Percentiles rank a stretch among this genome's conserved stretches.
Evolutionary conservation across 2,888 invertebrate genomes (phyloP).

Genomic region (Caradrina clavipalpis): DNA sequence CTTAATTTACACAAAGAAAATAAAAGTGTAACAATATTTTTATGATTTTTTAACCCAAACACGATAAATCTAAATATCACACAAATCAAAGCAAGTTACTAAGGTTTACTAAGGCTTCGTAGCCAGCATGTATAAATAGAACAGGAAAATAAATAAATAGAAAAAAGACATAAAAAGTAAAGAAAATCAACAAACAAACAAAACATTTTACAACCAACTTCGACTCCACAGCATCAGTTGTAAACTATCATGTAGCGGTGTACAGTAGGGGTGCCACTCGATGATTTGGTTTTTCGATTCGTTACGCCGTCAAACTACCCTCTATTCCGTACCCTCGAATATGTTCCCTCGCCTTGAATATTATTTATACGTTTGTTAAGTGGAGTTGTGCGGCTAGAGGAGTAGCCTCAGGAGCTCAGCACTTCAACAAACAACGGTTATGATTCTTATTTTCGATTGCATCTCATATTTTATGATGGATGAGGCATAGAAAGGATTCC

Average conservation of each 20-base stretch:
- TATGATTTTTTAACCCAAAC: not conserved
- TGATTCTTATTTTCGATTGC: slow-evolving; percentile 85
- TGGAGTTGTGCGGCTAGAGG: slow-evolving; percentile 87
- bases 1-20: not conserved
- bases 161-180: not conserved
- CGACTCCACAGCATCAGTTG: slow-evolving; percentile 75
- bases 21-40: not conserved
- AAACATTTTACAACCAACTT: slow-evolving; percentile 36
- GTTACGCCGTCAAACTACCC: slow-evolving; percentile 91
- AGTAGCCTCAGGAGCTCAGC: slow-evolving; percentile 88
- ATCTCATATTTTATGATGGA: slow-evolving; percentile 18
- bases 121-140: not conserved
- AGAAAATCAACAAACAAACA: slow-evolving; percentile 10
- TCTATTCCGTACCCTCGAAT: slow-evolving; percentile 88
- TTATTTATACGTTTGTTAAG: slow-evolving; percentile 91
- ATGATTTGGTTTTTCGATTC: slow-evolving; percentile 91
- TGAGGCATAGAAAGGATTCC: not conserved
- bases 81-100: too few relatives aligned
- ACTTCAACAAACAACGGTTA: slow-evolving; percentile 89
- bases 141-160: not conserved
- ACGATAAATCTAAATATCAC: too few relatives aligned
- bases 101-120: too few relatives aligned
- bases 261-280: slow-evolving; percentile 90
- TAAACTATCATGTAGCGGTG: slow-evolving; percentile 90
- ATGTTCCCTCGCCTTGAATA: slow-evolving; percentile 90